These are phyloP conservation scores for Gadopsis bispinosus DNA, from an alignment of 2,797 vertebrate genomes.

Conservation along the genomic window DNA sequence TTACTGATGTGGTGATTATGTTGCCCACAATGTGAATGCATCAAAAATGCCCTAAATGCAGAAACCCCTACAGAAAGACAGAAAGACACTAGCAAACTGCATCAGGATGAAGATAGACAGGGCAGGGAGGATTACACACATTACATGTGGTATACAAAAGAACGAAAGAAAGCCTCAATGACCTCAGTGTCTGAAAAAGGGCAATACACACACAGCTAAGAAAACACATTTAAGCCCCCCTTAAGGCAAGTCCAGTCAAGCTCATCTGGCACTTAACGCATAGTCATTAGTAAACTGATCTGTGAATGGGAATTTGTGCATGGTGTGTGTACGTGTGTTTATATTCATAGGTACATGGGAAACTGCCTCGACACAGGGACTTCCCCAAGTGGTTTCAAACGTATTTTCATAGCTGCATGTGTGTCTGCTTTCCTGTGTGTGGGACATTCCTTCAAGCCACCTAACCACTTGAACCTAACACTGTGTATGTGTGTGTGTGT, in stretches of 20 bases:
- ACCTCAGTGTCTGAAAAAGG: constrained; percentile 31
- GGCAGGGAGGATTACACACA: neutral
- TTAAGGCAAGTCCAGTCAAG: constrained; percentile 58
- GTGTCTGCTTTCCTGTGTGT: constrained; percentile 41
- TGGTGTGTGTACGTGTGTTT: constrained; percentile 27
- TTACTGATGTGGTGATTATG: neutral
- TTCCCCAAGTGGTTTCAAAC: constrained; percentile 41
- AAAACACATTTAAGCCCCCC: constrained; percentile 66
- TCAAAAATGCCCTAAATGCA: neutral
- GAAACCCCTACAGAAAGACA: neutral
- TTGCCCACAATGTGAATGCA: constrained; percentile 5
- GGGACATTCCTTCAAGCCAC: constrained; percentile 49
- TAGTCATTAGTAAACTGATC: constrained; percentile 69
- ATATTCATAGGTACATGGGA: constrained; percentile 35
- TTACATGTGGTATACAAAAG: neutral
- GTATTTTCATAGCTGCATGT: constrained; percentile 58
- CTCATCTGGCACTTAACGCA: constrained; percentile 63
- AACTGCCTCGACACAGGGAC: constrained; percentile 43
- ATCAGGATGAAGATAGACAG: constrained; percentile 4
- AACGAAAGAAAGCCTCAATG: constrained; percentile 18
- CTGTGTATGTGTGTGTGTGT: constrained; percentile 24
- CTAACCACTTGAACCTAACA: constrained; percentile 38
- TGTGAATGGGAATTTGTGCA: constrained; percentile 49
- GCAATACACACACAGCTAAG: constrained; percentile 42
- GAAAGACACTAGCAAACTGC: neutral